Evolutionary conservation across 1,140 invertebrate genomes (phyloP), one percentile per base, ranked within the genome.

Genomic region (Drosophila busckii): DNA sequence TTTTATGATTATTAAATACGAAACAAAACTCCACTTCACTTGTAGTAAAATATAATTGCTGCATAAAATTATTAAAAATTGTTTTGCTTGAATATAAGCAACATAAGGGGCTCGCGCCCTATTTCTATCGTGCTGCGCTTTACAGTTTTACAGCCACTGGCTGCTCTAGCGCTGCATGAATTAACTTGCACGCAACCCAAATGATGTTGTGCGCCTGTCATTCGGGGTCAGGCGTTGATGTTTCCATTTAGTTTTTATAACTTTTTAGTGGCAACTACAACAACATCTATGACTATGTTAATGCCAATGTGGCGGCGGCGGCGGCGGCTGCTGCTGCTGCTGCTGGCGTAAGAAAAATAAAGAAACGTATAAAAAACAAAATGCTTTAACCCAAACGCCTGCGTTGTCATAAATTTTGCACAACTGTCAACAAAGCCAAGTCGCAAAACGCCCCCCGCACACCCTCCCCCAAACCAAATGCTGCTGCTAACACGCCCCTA

Each of bases 351-450:
- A 25, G 29, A 50, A 5, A 16, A n/a, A n/a, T 17, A 45, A 45
- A 9, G 15, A 29, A 31, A 45, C 28, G 1, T 8, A 40, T 9
- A 12, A 34, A 17, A 41, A 26, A 7, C 19, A 12, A 70, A 78
- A 60, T 66, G 52, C 63, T 50, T 62, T 45, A 76, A 66, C 53
- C 60, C 54, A 53, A n/a, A 44, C 67, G 45, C 59, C 70, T 65
- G 23, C 45, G 49, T 48, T 38, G 69, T 82, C 75, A 82, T 82
- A 82, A 82, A 82, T 82, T 75, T 69, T 54, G 28, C 60, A 35
- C n/a, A 49, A 66, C 75, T 82, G 75, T 82, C 75, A 73, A 67
- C 56, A 46, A 60, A 75, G 65, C 48, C 25, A 60, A 48, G 29
- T 29, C n/a, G 37, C 50, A 26, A 35, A 15, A 45, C 29, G 37